These are phyloP conservation scores for Podiceps cristatus DNA, from an alignment of 2,113 vertebrate genomes.

Conservation along the genomic window DNA sequence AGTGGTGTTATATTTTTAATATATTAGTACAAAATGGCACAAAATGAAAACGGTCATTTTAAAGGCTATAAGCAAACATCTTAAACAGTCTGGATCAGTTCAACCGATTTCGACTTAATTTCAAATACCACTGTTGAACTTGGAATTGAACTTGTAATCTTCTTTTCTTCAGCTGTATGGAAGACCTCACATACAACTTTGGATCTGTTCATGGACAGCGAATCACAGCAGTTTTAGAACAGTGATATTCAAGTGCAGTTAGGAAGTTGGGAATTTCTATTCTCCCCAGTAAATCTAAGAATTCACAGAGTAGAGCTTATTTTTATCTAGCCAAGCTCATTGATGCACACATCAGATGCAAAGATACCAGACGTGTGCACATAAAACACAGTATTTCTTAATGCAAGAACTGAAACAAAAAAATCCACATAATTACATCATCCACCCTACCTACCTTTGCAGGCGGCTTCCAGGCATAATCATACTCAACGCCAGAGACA, in stretches of 20 bases:
- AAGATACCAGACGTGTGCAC: background rate
- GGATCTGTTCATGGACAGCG: background rate
- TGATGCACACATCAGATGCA: background rate
- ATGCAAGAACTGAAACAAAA: background rate
- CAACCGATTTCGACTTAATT: background rate
- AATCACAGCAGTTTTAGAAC: constrained; percentile 21
- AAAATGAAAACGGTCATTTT: constrained; percentile 35
- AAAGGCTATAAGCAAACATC: constrained; percentile 1
- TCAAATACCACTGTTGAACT: constrained; percentile 1
- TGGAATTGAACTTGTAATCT: background rate
- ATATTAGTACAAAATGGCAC: constrained; percentile 67
- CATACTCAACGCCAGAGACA: background rate
- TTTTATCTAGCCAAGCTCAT: background rate
- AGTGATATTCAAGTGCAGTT: constrained; percentile 27
- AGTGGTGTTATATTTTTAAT: constrained; percentile 49
- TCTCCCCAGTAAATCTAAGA: constrained; percentile 1
- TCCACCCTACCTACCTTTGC: background rate
- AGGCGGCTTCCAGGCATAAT: constrained; percentile 24
- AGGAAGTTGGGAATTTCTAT: background rate
- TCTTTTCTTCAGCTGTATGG: background rate
- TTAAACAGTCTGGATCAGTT: background rate
- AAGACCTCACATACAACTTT: background rate
- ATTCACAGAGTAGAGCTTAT: constrained; percentile 19
- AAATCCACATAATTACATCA: background rate
- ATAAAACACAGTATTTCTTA: background rate